Percentiles rank a stretch among this genome's conserved stretches.
phyloP scores from a whole-genome alignment of 2,113 vertebrate species.

The Camelus bactrianus region DNA sequence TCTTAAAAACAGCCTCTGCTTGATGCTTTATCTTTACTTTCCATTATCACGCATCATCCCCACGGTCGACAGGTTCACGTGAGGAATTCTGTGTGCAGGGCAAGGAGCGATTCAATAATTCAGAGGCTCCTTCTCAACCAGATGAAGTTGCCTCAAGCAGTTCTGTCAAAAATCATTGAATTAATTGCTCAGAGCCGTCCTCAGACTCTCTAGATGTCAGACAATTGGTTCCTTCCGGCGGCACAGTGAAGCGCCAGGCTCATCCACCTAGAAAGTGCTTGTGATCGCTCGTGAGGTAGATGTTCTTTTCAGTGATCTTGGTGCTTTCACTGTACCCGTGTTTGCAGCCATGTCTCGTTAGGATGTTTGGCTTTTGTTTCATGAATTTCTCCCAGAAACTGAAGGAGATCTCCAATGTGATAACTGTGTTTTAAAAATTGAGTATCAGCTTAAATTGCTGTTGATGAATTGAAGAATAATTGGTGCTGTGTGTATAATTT shows the following conservation, averaged over 20 bases:
- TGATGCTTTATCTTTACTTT: conserved; percentile 54
- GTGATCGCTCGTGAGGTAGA: not conserved
- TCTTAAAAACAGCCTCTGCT: conserved; percentile 2
- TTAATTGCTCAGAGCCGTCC: conserved; percentile 65
- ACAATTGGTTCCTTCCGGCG: not conserved
- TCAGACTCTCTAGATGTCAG: conserved; percentile 32
- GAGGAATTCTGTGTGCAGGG: conserved; percentile 44
- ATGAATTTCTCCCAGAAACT: conserved; percentile 46
- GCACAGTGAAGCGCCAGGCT: conserved; percentile 10
- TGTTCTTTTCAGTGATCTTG: not conserved
- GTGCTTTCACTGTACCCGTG: not conserved
- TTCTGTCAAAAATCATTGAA: conserved; percentile 64
- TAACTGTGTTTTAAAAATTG: not conserved
- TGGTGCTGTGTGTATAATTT: not conserved
- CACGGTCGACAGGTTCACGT: conserved; percentile 36
- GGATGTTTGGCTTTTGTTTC: conserved; percentile 27
- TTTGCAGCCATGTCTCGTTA: not conserved
- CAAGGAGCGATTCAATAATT: conserved; percentile 68
- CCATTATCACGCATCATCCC: not conserved
- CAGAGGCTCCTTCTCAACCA: not conserved
- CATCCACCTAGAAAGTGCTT: not conserved
- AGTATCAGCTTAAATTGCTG: not conserved
- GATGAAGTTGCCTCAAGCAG: not conserved
- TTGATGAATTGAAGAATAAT: not conserved
- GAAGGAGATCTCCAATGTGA: not conserved